phyloP scores from a whole-genome alignment of 2,113 vertebrate genomes.

The Lepisosteus oculatus region DNA sequence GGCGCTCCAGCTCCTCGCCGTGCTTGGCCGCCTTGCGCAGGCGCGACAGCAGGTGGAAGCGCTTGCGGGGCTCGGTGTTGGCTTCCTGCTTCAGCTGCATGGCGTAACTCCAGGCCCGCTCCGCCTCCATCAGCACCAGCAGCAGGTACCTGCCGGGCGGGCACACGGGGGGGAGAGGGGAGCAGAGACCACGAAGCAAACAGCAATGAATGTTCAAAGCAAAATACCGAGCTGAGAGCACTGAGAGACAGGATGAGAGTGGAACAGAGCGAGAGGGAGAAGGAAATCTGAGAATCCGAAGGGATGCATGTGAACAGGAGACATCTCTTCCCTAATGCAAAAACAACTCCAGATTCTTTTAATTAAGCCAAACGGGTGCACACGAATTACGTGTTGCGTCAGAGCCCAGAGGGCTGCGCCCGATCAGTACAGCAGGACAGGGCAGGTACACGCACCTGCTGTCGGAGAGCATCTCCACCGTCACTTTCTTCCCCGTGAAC shows the following conservation, averaged over 20 bases:
- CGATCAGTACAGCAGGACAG: too few relatives aligned
- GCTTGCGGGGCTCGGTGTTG: slow-evolving; percentile 93
- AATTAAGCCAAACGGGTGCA: too few relatives aligned
- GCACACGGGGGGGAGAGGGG: too few relatives aligned
- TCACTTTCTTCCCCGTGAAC: slow-evolving; percentile 93
- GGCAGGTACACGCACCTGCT: slow-evolving; percentile 66
- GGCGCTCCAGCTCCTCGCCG: slow-evolving; percentile 83
- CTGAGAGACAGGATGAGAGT: too few relatives aligned
- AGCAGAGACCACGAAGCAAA: not conserved
- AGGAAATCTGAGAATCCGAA: too few relatives aligned
- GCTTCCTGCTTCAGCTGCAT: slow-evolving; percentile 99
- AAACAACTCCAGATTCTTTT: too few relatives aligned
- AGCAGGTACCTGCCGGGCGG: slow-evolving; percentile 76
- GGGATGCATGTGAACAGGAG: too few relatives aligned
- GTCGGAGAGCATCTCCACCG: slow-evolving; percentile 88
- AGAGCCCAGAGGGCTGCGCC: too few relatives aligned
- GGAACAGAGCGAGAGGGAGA: too few relatives aligned
- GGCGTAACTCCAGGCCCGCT: slow-evolving; percentile 95
- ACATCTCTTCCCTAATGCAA: too few relatives aligned
- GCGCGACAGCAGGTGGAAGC: slow-evolving; percentile 88
- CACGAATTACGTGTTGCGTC: too few relatives aligned
- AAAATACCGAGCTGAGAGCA: too few relatives aligned
- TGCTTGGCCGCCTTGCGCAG: slow-evolving; percentile 93
- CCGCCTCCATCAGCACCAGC: slow-evolving; percentile 92
- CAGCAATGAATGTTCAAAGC: not conserved